Evolutionary conservation across 2,113 vertebrate genomes (phyloP), one percentile per base, ranked within the genome.

Genomic region (Rousettus leschenaultii): DNA sequence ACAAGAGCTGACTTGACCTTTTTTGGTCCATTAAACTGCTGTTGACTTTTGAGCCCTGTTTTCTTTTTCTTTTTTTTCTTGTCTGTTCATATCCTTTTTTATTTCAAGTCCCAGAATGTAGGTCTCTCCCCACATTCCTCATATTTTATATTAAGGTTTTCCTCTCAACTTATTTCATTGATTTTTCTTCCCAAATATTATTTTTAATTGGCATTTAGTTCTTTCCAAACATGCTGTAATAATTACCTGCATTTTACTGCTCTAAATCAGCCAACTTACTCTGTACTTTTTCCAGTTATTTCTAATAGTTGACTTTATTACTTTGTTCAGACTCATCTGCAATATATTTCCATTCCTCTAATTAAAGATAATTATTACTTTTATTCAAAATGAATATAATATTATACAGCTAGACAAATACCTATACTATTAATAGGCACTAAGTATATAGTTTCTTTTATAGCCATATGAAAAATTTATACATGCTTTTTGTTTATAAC

Each of bases 391-490:
- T 63, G n/a, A 86, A 57, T 70, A 10, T 2, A 55, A 80, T 6
- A 51, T n/a, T 66, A 48, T 33, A 55, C 33, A 68, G 2, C 9
- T 89, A 43, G 66, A 85, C 63, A 57, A 79, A 77, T 38, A 73
- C 30, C 30, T 24, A 68, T 77, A 26, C 33, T 70, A 48, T 70
- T 96, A 92, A 82, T 35, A 89, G 38, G 6, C 19, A 61, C 2
- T 82, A 89, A 82, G 5, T 59, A 86, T 80, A 77, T n/a, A 77
- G 4, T 70, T 95, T 75, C 6, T 75, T 66, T 57, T 90, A 63
- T 77, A 77, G 26, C 6, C 53, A 82, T 78, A 13, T 71, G 80
- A 63, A 77, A 77, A 93, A 93, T 91, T 93, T 83, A 68, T 19
- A 83, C 16, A 83, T 22, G 5, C 5, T 38, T 80, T 75, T 87